Conservation (phyloP, 2,113 vertebrate genomes). For the Hymenochirus boettgeri region DNA sequence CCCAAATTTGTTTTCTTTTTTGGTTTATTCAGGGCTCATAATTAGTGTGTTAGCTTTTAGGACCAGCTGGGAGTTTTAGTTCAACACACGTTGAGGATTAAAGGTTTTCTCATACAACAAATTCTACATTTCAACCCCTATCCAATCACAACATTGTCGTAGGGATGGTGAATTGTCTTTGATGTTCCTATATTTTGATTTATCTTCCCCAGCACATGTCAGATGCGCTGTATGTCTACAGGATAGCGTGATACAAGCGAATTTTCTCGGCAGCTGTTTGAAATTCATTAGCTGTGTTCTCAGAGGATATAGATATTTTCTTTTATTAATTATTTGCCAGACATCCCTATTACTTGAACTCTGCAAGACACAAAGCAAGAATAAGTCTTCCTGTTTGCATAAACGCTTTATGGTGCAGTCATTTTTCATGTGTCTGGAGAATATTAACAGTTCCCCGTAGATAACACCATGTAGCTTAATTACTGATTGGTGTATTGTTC, state of each 20-base stretch:
- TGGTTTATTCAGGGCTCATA: too few relatives aligned
- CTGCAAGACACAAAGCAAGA: slow-evolving; percentile 10
- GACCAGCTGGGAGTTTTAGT: too few relatives aligned
- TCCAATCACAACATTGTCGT: not conserved
- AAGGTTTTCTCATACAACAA: too few relatives aligned
- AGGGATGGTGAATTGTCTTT: slow-evolving; percentile 56
- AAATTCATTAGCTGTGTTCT: slow-evolving; percentile 65
- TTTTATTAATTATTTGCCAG: slow-evolving; percentile 67
- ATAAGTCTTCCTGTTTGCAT: slow-evolving; percentile 43
- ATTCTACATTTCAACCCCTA: not conserved
- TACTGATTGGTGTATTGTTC: not conserved
- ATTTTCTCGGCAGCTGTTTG: slow-evolving; percentile 65
- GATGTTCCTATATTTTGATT: slow-evolving; percentile 61
- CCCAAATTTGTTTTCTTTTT: too few relatives aligned
- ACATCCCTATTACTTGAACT: slow-evolving; percentile 5
- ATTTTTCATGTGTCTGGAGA: slow-evolving; percentile 7
- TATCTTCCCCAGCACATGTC: slow-evolving; percentile 67
- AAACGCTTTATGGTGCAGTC: slow-evolving; percentile 14
- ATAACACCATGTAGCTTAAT: slow-evolving; percentile 1
- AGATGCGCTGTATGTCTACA: slow-evolving; percentile 65
- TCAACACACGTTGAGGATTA: too few relatives aligned
- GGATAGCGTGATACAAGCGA: slow-evolving; percentile 55
- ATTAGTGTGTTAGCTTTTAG: too few relatives aligned
- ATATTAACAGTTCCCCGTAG: slow-evolving; percentile 2
- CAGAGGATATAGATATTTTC: slow-evolving; percentile 64